Conservation (phyloP, 2,888 invertebrate genomes). For the Prenolepis imparis region DNA sequence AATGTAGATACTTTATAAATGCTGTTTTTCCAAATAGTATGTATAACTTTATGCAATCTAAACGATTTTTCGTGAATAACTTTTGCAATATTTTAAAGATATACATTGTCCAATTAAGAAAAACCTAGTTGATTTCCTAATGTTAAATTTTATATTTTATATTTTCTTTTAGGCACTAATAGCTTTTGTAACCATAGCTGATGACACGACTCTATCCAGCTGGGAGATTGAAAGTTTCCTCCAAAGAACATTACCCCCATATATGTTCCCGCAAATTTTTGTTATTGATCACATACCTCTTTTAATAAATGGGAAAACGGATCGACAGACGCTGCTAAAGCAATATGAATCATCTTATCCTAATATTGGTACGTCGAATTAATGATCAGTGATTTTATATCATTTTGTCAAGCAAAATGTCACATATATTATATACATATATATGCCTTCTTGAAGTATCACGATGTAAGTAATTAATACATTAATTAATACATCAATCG, state of each 20-base stretch:
- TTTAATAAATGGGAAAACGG: slow-evolving; percentile 95
- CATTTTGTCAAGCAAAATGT: not conserved
- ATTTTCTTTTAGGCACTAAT: slow-evolving; percentile 90
- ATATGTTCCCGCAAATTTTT: slow-evolving; percentile 93
- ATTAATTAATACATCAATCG: not conserved
- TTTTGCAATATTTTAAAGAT: not conserved
- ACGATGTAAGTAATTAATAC: not conserved
- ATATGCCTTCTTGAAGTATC: not conserved
- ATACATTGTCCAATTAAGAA: too few species aligned
- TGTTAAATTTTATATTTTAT: not conserved
- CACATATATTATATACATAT: not conserved
- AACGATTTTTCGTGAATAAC: not conserved
- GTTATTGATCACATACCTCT: slow-evolving; percentile 92
- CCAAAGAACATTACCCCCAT: slow-evolving; percentile 90
- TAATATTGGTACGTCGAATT: slow-evolving; percentile 62
- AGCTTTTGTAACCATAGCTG: slow-evolving; percentile 88
- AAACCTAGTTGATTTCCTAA: not conserved
- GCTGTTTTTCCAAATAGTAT: not conserved
- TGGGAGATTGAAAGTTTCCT: slow-evolving; percentile 90
- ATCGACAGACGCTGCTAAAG: slow-evolving; percentile 92
- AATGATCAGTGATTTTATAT: not conserved
- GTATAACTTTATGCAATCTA: not conserved
- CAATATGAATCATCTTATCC: slow-evolving; percentile 89
- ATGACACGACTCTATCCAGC: slow-evolving; percentile 86
- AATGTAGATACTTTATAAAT: slow-evolving; percentile 16